Evolutionary conservation across 37 sponge, comb jelly and placozoan species (phyloP), one percentile per base, ranked within the genome.

Genomic region (Agelas oroides): DNA sequence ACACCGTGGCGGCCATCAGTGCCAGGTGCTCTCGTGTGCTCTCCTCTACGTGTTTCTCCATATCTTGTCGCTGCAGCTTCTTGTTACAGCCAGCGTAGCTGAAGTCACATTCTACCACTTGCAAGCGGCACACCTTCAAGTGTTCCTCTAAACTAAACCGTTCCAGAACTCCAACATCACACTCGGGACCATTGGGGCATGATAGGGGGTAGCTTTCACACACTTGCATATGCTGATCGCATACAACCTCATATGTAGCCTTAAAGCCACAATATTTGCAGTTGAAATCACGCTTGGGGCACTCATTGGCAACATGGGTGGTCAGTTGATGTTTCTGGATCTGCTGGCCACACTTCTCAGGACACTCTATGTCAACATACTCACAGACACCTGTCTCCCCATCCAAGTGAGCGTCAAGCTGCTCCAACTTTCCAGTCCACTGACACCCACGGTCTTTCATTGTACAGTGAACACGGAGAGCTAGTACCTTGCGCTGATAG

Each of bases 321-420:
- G n/a, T 11, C 34, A 66, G 16, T n/a, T 39, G 21, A 38, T 31
- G 34, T 65, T 70, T 40, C 30, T 27, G 46, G 46, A 46, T 8
- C 46, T 46, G 46, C 67, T 84, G 54, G 33, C 32, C 54, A 37
- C 84, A 84, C 12, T 73, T 34, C 27, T 32, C 25, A 20, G 55
- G 74, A 60, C 84, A 84, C 20, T 75, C 75, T 3, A 84, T 75
- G 34, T 34, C 52, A 19, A 65, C 75, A 54, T 52, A 74, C 23
- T 30, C 21, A 28, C 84, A 84, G 56, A 38, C 62, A n/a, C 66
- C 46, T 46, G 46, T 12, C 6, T 46, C 8, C 46, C 3, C 75
- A 34, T 59, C 67, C 52, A 74, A 12, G 65, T 84, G 84, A 60
- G 31, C 8, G 46, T 46, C 46, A 8, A 46, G 46, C 46, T 46